Percentiles rank a stretch among this genome's conserved stretches.
These are phyloP conservation scores for Gryllus longicercus DNA, from an alignment of 2,888 invertebrate species.

Conservation along the genomic window DNA sequence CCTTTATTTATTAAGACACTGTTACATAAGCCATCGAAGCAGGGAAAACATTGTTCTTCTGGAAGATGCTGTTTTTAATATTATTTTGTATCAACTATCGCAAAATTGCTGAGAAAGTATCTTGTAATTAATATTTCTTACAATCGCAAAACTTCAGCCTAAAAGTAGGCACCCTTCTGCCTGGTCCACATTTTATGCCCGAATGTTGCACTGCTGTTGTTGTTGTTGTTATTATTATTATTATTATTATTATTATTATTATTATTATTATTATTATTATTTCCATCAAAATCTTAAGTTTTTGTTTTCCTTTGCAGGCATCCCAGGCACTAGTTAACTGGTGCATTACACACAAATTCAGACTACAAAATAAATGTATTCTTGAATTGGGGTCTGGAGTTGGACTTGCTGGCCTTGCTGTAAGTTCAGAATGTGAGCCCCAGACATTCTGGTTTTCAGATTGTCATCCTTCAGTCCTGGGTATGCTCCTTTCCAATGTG, in stretches of 20 bases:
- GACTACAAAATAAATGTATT: constrained; percentile 56
- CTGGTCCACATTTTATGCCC: neutral
- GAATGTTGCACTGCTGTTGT: neutral
- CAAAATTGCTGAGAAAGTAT: too few species aligned
- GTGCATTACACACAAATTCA: constrained; percentile 55
- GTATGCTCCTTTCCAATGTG: constrained; percentile 61
- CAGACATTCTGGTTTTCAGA: constrained; percentile 62
- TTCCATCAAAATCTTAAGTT: neutral
- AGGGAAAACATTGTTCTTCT: too few species aligned
- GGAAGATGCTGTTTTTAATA: too few species aligned
- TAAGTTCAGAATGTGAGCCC: constrained; percentile 56
- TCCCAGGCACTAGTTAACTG: constrained; percentile 69
- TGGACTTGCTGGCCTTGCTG: constrained; percentile 66
- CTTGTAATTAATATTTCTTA: too few species aligned
- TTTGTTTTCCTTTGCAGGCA: constrained; percentile 54
- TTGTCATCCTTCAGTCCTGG: constrained; percentile 64
- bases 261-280: constrained; percentile 12
- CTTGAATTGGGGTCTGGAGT: constrained; percentile 76
- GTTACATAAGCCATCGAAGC: too few species aligned
- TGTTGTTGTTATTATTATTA: neutral
- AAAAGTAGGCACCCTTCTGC: too few species aligned
- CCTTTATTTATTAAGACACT: too few species aligned
- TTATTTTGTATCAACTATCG: too few species aligned
- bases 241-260: neutral
- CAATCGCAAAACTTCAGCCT: too few species aligned